Evolutionary conservation across 1,140 invertebrate species (phyloP).

Genomic region (Orussus abietinus): DNA sequence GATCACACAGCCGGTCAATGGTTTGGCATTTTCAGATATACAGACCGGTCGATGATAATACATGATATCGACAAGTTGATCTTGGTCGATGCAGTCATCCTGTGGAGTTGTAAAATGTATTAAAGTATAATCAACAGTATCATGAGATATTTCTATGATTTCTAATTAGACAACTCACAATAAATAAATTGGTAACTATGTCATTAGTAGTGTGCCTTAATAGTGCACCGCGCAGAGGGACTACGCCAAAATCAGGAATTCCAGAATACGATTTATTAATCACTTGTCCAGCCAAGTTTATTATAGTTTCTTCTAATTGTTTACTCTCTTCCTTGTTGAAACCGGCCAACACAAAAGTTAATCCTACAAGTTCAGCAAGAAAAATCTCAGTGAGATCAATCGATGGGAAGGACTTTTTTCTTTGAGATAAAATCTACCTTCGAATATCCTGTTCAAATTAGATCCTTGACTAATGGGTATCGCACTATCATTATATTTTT

Average conservation of each 20-base stretch:
- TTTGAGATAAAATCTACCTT: slow-evolving; percentile 19
- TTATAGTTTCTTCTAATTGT: slow-evolving; percentile 43
- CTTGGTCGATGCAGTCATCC: slow-evolving; percentile 62
- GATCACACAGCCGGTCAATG: slow-evolving; percentile 68
- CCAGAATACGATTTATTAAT: slow-evolving; percentile 46
- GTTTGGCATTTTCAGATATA: slow-evolving; percentile 47
- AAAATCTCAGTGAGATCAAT: slow-evolving; percentile 17
- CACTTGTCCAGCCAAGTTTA: slow-evolving; percentile 50
- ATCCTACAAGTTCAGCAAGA: slow-evolving; percentile 46
- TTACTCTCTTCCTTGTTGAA: slow-evolving; percentile 46
- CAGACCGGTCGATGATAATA: slow-evolving; percentile 65
- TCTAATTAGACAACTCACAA: too few species aligned
- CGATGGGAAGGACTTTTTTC: not conserved
- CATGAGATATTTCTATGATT: too few species aligned
- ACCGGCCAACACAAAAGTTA: slow-evolving; percentile 48
- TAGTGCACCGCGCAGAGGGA: slow-evolving; percentile 44
- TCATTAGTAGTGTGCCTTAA: slow-evolving; percentile 49
- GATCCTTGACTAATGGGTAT: slow-evolving; percentile 22
- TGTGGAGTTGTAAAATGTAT: slow-evolving; percentile 30
- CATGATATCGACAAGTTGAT: slow-evolving; percentile 54
- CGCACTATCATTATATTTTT: slow-evolving; percentile 13
- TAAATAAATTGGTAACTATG: slow-evolving; percentile 58
- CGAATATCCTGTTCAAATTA: slow-evolving; percentile 24
- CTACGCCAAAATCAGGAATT: slow-evolving; percentile 58
- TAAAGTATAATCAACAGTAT: too few species aligned